Conservation (phyloP, 2,888 invertebrate genomes). For the Scotopteryx bipunctaria region DNA sequence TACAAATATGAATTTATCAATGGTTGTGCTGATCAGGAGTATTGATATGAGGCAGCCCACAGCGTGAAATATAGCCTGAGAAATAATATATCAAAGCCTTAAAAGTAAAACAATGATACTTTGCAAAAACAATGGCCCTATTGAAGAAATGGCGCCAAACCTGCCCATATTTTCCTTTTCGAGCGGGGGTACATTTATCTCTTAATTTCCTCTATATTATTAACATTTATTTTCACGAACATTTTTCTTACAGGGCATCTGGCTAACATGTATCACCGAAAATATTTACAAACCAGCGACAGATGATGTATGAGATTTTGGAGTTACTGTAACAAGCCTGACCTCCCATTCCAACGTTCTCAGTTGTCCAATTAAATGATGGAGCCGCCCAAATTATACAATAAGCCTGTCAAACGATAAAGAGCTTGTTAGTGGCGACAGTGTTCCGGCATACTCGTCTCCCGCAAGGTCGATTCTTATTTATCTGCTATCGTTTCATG, state of each 20-base stretch:
- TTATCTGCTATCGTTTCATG: no score
- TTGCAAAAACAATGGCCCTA: constrained; percentile 15
- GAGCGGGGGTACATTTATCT: constrained; percentile 10
- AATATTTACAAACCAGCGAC: no score
- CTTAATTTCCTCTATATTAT: constrained; percentile 17
- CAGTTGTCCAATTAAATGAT: constrained; percentile 20
- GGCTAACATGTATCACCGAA: no score
- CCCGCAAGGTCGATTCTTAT: constrained; percentile 7
- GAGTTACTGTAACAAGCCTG: no score
- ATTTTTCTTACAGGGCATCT: background rate
- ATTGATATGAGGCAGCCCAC: constrained; percentile 13
- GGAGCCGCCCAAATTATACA: constrained; percentile 18
- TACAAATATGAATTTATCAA: constrained; percentile 20
- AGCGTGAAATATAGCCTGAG: constrained; percentile 18
- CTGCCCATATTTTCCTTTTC: constrained; percentile 17
- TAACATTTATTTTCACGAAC: background rate
- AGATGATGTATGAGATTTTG: no score
- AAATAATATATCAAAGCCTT: constrained; percentile 31
- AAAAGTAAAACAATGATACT: constrained; percentile 32
- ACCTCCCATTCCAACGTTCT: no score
- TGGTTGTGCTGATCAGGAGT: constrained; percentile 10
- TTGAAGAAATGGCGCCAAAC: constrained; percentile 13
- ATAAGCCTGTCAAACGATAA: constrained; percentile 21
- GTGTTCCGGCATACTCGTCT: constrained; percentile 12
- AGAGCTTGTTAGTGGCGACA: constrained; percentile 1